Evolutionary conservation across 1,140 invertebrate genomes (phyloP).

Genomic region (Acromyrmex heyeri): DNA sequence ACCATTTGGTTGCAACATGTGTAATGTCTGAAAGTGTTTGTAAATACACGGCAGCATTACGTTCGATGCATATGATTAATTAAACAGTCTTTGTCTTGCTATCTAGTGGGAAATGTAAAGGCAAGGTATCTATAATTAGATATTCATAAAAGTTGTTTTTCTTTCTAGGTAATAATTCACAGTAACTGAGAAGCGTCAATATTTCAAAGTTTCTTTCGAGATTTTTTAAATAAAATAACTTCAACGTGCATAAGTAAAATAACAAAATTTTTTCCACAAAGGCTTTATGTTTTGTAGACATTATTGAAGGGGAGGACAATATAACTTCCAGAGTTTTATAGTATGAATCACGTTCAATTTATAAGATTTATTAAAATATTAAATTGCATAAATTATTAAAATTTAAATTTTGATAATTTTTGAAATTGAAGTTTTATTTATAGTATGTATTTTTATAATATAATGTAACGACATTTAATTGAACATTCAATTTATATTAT

Average conservation of each 20-base stretch:
- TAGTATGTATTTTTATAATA: not conserved
- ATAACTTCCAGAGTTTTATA: not conserved
- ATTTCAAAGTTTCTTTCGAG: not conserved
- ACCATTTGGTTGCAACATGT: not conserved
- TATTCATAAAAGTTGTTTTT: not conserved
- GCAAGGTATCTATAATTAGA: not conserved
- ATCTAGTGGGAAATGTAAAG: not conserved
- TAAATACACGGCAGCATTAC: not conserved
- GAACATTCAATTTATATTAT: not conserved
- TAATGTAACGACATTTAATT: not conserved
- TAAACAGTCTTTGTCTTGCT: not conserved
- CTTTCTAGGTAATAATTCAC: not conserved
- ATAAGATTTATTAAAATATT: not conserved
- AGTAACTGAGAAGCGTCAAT: not conserved
- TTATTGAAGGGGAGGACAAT: not conserved
- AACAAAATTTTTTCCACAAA: not conserved
- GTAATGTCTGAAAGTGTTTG: not conserved
- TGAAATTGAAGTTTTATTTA: not conserved
- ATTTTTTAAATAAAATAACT: not conserved
- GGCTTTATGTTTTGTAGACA: too few species aligned
- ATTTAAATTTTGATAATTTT: slow-evolving; percentile 5
- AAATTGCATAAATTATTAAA: not conserved
- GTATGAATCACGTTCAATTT: not conserved
- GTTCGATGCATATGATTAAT: slow-evolving; percentile 40
- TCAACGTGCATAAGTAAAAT: not conserved